Base-by-base conservation (phyloP, 2,888 invertebrate species). In the Pristionchus japonicus region DNA sequence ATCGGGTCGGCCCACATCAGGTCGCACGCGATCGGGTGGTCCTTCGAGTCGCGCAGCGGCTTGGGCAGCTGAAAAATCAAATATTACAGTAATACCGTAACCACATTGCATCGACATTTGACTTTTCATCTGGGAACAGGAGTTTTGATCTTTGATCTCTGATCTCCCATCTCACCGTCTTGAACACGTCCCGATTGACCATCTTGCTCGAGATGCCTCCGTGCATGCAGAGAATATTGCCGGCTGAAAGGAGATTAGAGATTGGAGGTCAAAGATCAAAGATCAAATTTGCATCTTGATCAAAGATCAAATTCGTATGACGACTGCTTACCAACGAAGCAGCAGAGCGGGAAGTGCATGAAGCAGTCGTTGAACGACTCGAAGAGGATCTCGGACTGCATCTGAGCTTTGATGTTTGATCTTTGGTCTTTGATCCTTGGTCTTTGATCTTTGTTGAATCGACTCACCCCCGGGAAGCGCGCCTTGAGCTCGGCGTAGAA, bases 221-320 rank as follows among this genome's bases (percentile, higher is more conserved):
- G 57, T 91, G 91, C 91, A 91, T 91, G 80, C 91, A 91, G 3
- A 91, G 74, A 74, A 91, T 88, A 31, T 88, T 74, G 31, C 86
- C 74, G 74, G 74, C 74, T 74, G 74, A 20, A 74, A n/a, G n/a
- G n/a, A n/a, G n/a, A n/a, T n/a, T n/a, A n/a, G 23, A 11, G 1
- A 67, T 34, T 57, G n/a, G 11, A 31, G 11, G 11, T 64, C 64
- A 15, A 3, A 31, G 64, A 34, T 64, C 64, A 3, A 31, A 7
- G 64, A 64, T 64, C 57, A 9, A 9, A 6, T 20, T 20, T 43
- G 52, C 52, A 52, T 3, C 52, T 11, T 52, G n/a, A 27, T 61
- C 3, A 61, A 61, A 61, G 3, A 27, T 61, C 61, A 61, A 57
- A n/a, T n/a, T n/a, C n/a, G n/a, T n/a, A n/a, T n/a, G n/a, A 23